Base-by-base conservation (phyloP, 2,113 vertebrate species). In the Gobio gobio region DNA sequence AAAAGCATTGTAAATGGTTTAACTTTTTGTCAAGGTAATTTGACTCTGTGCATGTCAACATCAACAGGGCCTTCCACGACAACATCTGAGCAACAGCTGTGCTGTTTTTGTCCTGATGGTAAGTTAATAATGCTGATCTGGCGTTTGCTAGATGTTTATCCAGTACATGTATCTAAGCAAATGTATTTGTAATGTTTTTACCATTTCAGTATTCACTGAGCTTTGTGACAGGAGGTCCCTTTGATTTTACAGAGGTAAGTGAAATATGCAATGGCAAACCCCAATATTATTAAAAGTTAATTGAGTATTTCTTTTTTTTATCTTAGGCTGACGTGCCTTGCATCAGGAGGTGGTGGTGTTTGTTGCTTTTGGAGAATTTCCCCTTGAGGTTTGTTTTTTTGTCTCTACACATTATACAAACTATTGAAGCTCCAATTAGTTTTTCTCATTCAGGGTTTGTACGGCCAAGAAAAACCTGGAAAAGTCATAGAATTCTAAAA, bases 161-260 rank as follows among this genome's bases (percentile, higher is more conserved):
- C 68, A 72, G 20, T 43, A 40, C 36, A 24, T 63, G 22, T 54
- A 54, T 54, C 51, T 63, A 4, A n/a, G 59, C 29, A 70, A 70
- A 36, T 70, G 66, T 40, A 36, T 70, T 36, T 70, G 33, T 70
- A 36, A 70, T 70, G 33, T 70, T 70, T 70, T 70, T 70, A 70
- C 66, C 7, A 70, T 70, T 70, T 40, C 40, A 72, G 33, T 72
- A 72, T 72, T 72, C 36, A 10, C 68, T 72, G 68, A 43, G 68
- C 40, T 43, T 72, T 73, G 68, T 73, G 40, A 73, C 40, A 2
- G 16, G 36, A 73, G 68, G 68, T 20, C 18, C 14, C 7, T 72
- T 72, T 36, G 68, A 70, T 40, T 72, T 72, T 43, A 72, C 68
- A 72, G 68, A 72, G 29, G 33, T 72, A 40, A 72, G 68, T 72